Percentiles rank a stretch among this genome's conserved stretches.
phyloP scores from a whole-genome alignment of 2,888 invertebrate species.

The Gasteruption jaculator region DNA sequence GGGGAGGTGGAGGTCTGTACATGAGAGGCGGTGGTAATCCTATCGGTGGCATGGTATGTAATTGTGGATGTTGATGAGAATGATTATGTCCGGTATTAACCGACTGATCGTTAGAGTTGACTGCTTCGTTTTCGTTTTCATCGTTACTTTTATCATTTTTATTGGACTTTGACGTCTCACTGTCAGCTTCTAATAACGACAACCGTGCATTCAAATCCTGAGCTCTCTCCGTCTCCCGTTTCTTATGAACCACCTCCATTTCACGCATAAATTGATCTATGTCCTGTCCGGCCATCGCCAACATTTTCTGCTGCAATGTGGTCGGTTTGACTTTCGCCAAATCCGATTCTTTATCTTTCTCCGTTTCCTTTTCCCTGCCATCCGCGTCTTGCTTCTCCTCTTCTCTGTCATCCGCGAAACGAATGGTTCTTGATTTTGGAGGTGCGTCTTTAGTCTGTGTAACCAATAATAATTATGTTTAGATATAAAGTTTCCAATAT shows the following conservation, averaged over 20 bases:
- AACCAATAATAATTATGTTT: conserved; percentile 1
- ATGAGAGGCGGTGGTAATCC: conserved; percentile 57
- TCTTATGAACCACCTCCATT: conserved; percentile 82
- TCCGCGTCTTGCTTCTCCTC: conserved; percentile 58
- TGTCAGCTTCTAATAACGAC: conserved; percentile 41
- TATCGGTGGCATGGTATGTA: conserved; percentile 48
- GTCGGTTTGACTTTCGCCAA: conserved; percentile 61
- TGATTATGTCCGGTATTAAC: conserved; percentile 25
- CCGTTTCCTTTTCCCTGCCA: conserved; percentile 46
- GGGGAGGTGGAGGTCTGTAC: conserved; percentile 57
- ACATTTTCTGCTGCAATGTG: conserved; percentile 79
- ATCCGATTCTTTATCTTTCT: conserved; percentile 46
- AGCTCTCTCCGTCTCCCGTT: conserved; percentile 65
- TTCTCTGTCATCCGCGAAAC: conserved; percentile 60
- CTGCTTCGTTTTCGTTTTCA: conserved; percentile 35
- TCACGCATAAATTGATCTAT: conserved; percentile 91
- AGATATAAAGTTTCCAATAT: conserved; percentile 23
- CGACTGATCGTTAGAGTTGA: conserved; percentile 32
- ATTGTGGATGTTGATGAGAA: conserved; percentile 33
- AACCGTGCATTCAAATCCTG: conserved; percentile 60
- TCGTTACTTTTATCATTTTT: conserved; percentile 27
- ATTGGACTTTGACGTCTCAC: conserved; percentile 31
- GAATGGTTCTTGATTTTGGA: conserved; percentile 55
- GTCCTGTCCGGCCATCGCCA: conserved; percentile 85
- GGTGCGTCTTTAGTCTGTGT: conserved; percentile 46